These are phyloP conservation scores for Ovis canadensis DNA, from an alignment of 2,113 vertebrate species.

Conservation along the genomic window DNA sequence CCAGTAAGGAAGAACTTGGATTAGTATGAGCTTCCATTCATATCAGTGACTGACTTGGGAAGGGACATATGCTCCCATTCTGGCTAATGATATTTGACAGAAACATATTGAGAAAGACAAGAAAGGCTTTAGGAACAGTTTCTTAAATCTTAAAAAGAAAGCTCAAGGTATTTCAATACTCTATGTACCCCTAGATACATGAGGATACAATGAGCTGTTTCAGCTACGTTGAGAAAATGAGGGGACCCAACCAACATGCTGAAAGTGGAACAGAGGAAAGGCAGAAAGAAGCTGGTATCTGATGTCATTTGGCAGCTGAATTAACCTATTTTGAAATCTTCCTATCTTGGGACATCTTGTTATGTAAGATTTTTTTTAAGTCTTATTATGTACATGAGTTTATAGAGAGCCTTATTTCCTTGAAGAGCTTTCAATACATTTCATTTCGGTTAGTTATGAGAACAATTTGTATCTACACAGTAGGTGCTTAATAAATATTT, in stretches of 20 bases:
- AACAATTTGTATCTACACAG: neutral
- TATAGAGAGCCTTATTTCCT: neutral
- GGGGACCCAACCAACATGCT: neutral
- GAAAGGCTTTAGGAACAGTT: neutral
- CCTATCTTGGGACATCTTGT: neutral
- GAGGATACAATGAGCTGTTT: neutral
- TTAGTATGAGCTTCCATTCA: neutral
- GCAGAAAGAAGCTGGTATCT: neutral
- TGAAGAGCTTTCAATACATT: neutral
- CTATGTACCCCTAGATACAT: neutral
- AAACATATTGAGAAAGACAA: neutral
- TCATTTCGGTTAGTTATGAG: neutral
- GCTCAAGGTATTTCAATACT: neutral
- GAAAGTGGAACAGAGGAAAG: neutral
- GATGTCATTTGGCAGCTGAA: neutral
- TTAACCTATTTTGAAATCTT: neutral
- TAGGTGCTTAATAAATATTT: neutral
- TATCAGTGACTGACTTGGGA: neutral
- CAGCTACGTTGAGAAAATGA: neutral
- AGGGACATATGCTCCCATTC: neutral
- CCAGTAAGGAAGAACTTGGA: neutral
- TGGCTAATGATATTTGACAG: neutral
- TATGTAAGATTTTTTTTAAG: neutral
- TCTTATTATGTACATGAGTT: neutral
- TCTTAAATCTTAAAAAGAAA: neutral